These are phyloP conservation scores for Rhadina sibilatrix DNA, from an alignment of 2,113 vertebrate species.

Conservation along the genomic window DNA sequence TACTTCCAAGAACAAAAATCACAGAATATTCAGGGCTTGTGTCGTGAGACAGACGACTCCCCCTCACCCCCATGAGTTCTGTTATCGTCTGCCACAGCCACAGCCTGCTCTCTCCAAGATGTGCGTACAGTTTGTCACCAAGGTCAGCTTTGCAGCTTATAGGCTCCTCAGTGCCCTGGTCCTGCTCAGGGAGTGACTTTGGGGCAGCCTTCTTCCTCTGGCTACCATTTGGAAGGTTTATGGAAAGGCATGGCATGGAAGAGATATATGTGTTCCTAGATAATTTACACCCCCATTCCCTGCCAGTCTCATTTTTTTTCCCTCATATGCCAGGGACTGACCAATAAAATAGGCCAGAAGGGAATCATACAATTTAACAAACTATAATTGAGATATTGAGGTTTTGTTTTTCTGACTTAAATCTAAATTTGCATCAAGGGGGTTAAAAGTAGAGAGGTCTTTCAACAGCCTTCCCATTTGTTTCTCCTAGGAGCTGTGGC, in stretches of 20 bases:
- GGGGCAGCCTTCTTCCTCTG: neutral
- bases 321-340: neutral
- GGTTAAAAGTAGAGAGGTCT: neutral
- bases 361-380: neutral
- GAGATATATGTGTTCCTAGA: neutral
- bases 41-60: neutral
- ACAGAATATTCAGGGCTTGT: neutral
- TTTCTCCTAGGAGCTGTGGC: neutral
- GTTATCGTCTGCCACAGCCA: accelerated
- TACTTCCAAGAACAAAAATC: neutral
- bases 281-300: neutral
- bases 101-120: neutral
- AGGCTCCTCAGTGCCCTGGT: neutral
- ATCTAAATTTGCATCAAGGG: neutral
- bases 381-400: neutral
- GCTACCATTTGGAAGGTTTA: neutral
- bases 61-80: accelerated
- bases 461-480: neutral
- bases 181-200: too few species aligned
- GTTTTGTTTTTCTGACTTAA: neutral
- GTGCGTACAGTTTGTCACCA: neutral
- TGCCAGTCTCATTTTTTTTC: neutral
- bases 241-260: neutral
- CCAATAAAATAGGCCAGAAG: neutral
- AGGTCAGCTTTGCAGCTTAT: neutral